A percentile compares a stretch with the other conserved stretches of the same genome.
These are phyloP conservation scores for Ictalurus furcatus DNA, from an alignment of 2,113 vertebrate species.

Conservation along the genomic window DNA sequence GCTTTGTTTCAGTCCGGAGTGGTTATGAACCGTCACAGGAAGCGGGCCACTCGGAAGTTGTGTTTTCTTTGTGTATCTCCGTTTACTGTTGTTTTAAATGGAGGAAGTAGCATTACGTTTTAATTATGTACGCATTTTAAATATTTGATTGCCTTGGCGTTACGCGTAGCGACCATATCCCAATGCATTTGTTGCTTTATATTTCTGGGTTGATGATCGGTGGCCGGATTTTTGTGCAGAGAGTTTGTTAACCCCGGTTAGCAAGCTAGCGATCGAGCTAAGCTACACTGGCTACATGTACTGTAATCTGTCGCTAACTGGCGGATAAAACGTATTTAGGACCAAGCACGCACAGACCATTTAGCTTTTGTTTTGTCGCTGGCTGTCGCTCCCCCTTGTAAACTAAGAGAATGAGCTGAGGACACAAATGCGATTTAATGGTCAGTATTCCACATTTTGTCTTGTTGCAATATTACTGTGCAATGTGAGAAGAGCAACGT, in stretches of 20 bases:
- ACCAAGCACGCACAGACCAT: background rate
- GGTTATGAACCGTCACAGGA: constrained; percentile 73
- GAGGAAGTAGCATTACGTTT: constrained; percentile 61
- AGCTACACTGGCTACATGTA: constrained; percentile 38
- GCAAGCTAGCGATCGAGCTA: constrained; percentile 45
- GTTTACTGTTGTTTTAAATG: constrained; percentile 75
- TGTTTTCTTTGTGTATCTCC: constrained; percentile 81
- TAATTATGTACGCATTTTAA: constrained; percentile 42
- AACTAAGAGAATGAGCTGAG: constrained; percentile 43
- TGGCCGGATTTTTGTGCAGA: constrained; percentile 60
- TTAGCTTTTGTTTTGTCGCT: constrained; percentile 9
- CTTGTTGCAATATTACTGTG: background rate
- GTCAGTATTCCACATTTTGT: constrained; percentile 35
- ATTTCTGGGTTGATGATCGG: constrained; percentile 52
- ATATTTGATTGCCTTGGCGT: constrained; percentile 1
- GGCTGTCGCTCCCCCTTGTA: background rate
- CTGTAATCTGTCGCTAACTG: constrained; percentile 39
- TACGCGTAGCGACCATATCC: background rate
- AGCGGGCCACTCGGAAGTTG: constrained; percentile 76
- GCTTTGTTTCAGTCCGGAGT: constrained; percentile 66
- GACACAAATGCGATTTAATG: constrained; percentile 38
- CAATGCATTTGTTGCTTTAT: background rate
- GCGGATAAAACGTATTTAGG: constrained; percentile 38
- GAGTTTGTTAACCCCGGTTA: constrained; percentile 55
- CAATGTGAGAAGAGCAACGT: background rate